These are phyloP conservation scores for Rhinogobio ventralis DNA, from an alignment of 2,797 vertebrate species.

Conservation along the genomic window DNA sequence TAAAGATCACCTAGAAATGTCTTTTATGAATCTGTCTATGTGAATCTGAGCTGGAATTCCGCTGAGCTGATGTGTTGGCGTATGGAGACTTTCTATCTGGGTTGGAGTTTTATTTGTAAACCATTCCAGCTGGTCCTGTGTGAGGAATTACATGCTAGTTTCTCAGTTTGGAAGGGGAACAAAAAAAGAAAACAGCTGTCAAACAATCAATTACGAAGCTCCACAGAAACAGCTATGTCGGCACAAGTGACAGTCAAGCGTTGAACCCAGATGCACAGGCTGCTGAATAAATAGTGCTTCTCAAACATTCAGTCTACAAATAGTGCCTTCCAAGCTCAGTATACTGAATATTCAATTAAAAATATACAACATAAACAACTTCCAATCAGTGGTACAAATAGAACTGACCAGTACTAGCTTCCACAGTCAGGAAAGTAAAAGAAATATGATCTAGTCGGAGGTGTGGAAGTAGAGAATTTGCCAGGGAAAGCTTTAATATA, in stretches of 20 bases:
- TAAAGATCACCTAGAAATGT: not conserved
- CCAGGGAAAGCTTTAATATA: slow-evolving; percentile 19
- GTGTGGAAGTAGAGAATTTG: not conserved
- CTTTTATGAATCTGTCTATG: not conserved
- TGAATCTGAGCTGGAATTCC: slow-evolving; percentile 1
- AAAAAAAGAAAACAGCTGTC: slow-evolving; percentile 82
- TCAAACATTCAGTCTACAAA: not conserved
- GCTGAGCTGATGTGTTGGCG: slow-evolving; percentile 48
- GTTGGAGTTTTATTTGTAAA: slow-evolving; percentile 64
- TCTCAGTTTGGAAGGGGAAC: slow-evolving; percentile 67
- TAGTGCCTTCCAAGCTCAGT: not conserved
- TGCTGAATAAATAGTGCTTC: not conserved
- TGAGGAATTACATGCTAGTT: slow-evolving; percentile 77
- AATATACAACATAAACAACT: slow-evolving; percentile 3
- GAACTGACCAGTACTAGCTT: not conserved
- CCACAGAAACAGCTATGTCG: slow-evolving; percentile 43
- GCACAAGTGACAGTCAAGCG: not conserved
- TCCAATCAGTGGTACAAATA: not conserved
- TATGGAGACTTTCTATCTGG: slow-evolving; percentile 18
- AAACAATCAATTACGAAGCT: slow-evolving; percentile 77
- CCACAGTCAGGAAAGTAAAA: not conserved
- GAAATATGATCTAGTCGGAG: slow-evolving; percentile 8
- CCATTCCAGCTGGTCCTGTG: slow-evolving; percentile 75
- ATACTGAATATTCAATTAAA: not conserved
- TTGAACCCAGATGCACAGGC: not conserved